Base-by-base conservation (phyloP, 2,797 vertebrate genomes). In the Microctenopoma steveboyesi region DNA sequence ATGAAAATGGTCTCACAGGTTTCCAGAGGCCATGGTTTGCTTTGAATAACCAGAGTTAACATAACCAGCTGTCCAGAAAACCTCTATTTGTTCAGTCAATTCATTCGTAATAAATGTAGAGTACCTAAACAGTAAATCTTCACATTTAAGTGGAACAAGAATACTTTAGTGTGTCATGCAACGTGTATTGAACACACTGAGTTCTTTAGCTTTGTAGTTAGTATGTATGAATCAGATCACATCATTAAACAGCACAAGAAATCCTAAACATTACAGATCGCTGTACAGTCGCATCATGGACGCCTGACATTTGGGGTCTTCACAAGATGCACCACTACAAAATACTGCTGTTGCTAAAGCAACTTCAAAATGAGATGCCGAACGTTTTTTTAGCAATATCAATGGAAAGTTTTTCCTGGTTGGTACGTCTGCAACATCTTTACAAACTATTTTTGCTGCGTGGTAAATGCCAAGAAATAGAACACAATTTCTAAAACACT, bases 221-320 rank as follows among this genome's bases (percentile, higher is more conserved):
- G 4, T 47, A 28, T 43, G 39, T 18, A 65, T 59, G n/a, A 59
- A 52, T 9, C 47, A 67, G 14, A 70, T 42, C 22, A 49, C 25
- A 28, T 47, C 37, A 14, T 67, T 42, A 33, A 59, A 70, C 45
- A 22, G 69, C 5, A 47, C 1, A 1, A 35, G 7, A 18, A 22
- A 27, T 64, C 3, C 54, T 7, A 53, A 42, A 0, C 3, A 53
- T 30, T 50, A 57, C 25, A 33, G 8, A 49, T 6, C 7, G 1
- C 9, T 18, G 42, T 56, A 7, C 50, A 33, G 7, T 42, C 52
- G 22, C 28, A 50, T 67, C 5, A 35, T 33, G 71, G 4, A 4
- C 42, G 40, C 16, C 14, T 45, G 15, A 16, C 15, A 15, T 13
- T 45, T 15, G 2, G 15, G 6, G 22, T 70, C 37, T 25, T 64